Percentiles rank a stretch among this genome's conserved stretches.
These are phyloP conservation scores for Ophraella communa DNA, from an alignment of 2,888 invertebrate genomes.

Conservation along the genomic window DNA sequence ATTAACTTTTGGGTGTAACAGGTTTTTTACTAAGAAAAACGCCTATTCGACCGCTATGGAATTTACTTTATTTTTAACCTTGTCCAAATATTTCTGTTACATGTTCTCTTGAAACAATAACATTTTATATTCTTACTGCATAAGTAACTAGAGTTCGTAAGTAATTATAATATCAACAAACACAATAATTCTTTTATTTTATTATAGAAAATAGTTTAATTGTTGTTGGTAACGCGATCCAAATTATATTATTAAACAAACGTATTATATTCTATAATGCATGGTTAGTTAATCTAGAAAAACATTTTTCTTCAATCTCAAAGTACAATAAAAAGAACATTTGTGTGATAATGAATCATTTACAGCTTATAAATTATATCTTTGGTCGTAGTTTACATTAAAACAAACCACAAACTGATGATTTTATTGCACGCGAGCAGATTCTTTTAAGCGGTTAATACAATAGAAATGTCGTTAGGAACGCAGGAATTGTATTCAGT, in stretches of 20 bases:
- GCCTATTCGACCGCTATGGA: background rate
- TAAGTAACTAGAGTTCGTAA: too few relatives aligned
- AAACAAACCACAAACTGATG: constrained; percentile 38
- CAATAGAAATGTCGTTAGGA: constrained; percentile 31
- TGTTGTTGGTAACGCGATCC: background rate
- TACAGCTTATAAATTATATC: constrained; percentile 43
- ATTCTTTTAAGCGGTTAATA: constrained; percentile 33
- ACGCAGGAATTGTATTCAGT: constrained; percentile 6
- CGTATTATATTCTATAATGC: background rate
- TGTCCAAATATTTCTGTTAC: too few relatives aligned
- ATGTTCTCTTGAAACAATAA: background rate
- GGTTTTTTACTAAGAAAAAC: background rate
- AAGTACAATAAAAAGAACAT: constrained; percentile 27
- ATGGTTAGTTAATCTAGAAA: background rate
- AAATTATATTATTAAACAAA: background rate
- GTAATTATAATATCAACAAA: too few relatives aligned
- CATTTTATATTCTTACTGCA: too few relatives aligned
- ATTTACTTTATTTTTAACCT: background rate
- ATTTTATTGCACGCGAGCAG: constrained; percentile 33
- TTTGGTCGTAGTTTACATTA: constrained; percentile 40
- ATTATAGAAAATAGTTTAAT: background rate
- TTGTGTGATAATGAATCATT: constrained; percentile 35
- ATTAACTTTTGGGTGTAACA: background rate
- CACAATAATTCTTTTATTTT: too few relatives aligned
- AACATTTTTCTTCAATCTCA: constrained; percentile 5